Percentiles rank a stretch among this genome's conserved stretches.
phyloP scores from a whole-genome alignment of 1,140 invertebrate genomes.

The Bombus sibiricus region DNA sequence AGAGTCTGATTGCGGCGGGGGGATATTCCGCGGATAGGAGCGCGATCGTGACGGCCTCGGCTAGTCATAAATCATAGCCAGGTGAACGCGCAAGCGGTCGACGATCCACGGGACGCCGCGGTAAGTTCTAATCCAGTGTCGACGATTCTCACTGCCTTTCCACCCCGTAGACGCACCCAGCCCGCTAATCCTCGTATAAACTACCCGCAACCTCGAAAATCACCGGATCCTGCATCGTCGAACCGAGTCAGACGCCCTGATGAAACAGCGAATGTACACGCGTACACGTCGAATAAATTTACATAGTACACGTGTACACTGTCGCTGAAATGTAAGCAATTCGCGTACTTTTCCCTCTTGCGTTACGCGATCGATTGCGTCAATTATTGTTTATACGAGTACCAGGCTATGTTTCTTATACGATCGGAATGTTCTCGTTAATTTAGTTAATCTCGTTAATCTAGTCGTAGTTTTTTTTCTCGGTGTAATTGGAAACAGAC shows the following conservation, averaged over 20 bases:
- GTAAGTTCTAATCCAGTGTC: conserved; percentile 67
- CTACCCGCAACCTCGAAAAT: conserved; percentile 14
- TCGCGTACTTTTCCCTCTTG: too few relatives aligned
- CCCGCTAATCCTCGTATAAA: conserved; percentile 14
- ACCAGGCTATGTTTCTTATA: too few relatives aligned
- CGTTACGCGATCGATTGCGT: too few relatives aligned
- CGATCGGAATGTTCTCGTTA: too few relatives aligned
- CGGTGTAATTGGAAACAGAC: too few relatives aligned
- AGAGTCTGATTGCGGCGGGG: conserved; percentile 5
- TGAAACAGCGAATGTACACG: conserved; percentile 12
- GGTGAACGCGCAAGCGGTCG: not conserved
- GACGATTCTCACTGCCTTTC: conserved; percentile 57
- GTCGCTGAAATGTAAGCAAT: too few relatives aligned
- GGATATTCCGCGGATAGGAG: not conserved
- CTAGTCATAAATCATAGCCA: conserved; percentile 27
- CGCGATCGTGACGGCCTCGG: not conserved
- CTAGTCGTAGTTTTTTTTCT: too few relatives aligned
- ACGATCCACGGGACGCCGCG: conserved; percentile 39
- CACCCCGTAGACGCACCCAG: not conserved
- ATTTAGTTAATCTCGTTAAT: too few relatives aligned
- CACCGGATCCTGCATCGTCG: conserved; percentile 17
- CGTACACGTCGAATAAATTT: not conserved
- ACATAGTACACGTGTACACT: too few relatives aligned
- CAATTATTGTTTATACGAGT: too few relatives aligned
- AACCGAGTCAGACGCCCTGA: not conserved